A percentile compares a stretch with the other conserved stretches of the same genome.
Conservation (phyloP, 2,888 invertebrate species). For the Scelioninae gen. 1 region DNA sequence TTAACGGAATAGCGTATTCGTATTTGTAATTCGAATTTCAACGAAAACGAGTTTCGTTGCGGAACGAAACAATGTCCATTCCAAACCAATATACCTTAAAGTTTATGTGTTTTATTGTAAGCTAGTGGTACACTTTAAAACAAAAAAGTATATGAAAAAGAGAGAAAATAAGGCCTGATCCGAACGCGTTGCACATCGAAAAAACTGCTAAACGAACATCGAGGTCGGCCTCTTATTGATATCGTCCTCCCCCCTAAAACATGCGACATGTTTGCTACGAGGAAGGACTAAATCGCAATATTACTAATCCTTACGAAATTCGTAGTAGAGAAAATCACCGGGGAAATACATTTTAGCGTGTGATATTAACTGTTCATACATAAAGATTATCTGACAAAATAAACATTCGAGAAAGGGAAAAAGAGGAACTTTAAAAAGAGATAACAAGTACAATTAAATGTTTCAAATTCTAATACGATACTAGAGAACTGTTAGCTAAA, state of each 20-base stretch:
- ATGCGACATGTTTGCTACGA: slow-evolving; percentile 36
- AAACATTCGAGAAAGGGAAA: slow-evolving; percentile 10
- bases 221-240: slow-evolving; percentile 64
- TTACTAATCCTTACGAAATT: slow-evolving; percentile 60
- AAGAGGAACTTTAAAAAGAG: slow-evolving; percentile 11
- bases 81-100: slow-evolving; percentile 71
- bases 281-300: slow-evolving; percentile 66
- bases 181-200: slow-evolving; percentile 66
- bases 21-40: slow-evolving; percentile 68
- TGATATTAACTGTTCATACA: slow-evolving; percentile 56
- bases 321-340: slow-evolving; percentile 47
- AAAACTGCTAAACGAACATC: slow-evolving; percentile 65
- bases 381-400: slow-evolving; percentile 39
- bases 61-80: slow-evolving; percentile 75
- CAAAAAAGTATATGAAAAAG: slow-evolving; percentile 30
- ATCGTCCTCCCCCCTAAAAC: slow-evolving; percentile 51
- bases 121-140: slow-evolving; percentile 63
- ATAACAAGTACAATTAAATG: slow-evolving; percentile 48
- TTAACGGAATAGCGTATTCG: slow-evolving; percentile 55
- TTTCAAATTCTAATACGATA: slow-evolving; percentile 50
- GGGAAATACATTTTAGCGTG: slow-evolving; percentile 60
- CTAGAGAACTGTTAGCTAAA: slow-evolving; percentile 52
- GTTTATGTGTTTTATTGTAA: slow-evolving; percentile 70
- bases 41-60: slow-evolving; percentile 68
- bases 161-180: slow-evolving; percentile 66